Conservation (phyloP, 2,888 invertebrate genomes). For the Xylocampa areola region DNA sequence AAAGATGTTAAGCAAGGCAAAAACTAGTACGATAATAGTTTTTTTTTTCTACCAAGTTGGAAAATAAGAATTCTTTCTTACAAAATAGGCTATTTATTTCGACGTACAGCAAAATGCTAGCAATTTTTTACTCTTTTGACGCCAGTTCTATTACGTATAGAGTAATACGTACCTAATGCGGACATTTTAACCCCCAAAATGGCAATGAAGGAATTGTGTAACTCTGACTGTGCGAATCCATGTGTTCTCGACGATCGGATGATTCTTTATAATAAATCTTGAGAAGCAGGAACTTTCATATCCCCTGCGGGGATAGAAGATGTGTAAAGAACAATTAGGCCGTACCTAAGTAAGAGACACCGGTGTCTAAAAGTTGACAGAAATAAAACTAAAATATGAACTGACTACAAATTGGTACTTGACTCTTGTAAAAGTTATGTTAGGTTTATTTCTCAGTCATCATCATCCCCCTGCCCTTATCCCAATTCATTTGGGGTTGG, state of each 20-base stretch:
- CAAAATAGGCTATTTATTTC: constrained; percentile 40
- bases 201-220: constrained; percentile 47
- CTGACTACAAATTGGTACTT: too few species aligned
- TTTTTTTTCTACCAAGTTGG: constrained; percentile 18
- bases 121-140: constrained; percentile 38
- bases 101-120: constrained; percentile 26
- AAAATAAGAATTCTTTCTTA: constrained; percentile 35
- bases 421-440: too few species aligned
- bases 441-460: too few species aligned
- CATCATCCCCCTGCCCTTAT: too few species aligned
- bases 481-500: too few species aligned
- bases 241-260: constrained; percentile 19
- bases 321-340: too few species aligned
- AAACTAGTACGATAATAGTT: constrained; percentile 36
- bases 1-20: constrained; percentile 4
- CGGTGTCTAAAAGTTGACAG: too few species aligned
- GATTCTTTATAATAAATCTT: too few species aligned
- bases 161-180: constrained; percentile 31
- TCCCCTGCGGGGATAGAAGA: too few species aligned
- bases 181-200: constrained; percentile 37
- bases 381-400: too few species aligned
- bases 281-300: too few species aligned
- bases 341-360: too few species aligned
- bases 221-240: constrained; percentile 27
- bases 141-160: constrained; percentile 26